Evolutionary conservation across 2,797 vertebrate genomes (phyloP).

Genomic region (Yasuhikotakia modesta): DNA sequence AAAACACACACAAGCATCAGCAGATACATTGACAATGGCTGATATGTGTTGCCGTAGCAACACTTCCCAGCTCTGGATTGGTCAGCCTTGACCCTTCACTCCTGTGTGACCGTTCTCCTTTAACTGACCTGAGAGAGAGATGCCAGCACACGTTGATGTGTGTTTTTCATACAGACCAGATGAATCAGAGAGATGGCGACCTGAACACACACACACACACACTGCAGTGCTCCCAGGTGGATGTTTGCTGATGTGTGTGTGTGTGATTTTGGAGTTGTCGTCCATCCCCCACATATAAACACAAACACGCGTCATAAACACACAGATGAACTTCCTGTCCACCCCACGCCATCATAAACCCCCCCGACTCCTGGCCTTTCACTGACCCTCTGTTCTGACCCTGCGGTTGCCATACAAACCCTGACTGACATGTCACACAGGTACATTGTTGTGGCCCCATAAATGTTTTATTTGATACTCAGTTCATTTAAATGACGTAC

Average conservation of each 20-base stretch:
- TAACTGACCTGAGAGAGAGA: conserved; percentile 23
- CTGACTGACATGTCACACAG: conserved; percentile 28
- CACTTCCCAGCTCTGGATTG: conserved; percentile 6
- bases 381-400: conserved; percentile 35
- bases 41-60: conserved; percentile 34
- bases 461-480: background rate
- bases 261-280: background rate
- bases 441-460: background rate
- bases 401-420: conserved; percentile 26
- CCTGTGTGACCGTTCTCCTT: conserved; percentile 45
- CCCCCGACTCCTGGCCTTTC: conserved; percentile 4
- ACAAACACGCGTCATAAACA: conserved; percentile 38
- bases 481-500: too few relatives aligned
- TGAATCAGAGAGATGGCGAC: too few relatives aligned
- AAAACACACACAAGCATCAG: too few relatives aligned
- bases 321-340: conserved; percentile 42
- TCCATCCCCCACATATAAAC: conserved; percentile 34
- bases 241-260: background rate
- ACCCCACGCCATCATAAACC: conserved; percentile 34
- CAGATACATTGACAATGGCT: background rate
- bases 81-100: conserved; percentile 52
- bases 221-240: background rate
- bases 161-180: background rate
- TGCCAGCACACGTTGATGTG: background rate
- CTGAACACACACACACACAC: background rate